Conservation (phyloP, 1,140 invertebrate genomes). For the Lasioglossum baleicum region DNA sequence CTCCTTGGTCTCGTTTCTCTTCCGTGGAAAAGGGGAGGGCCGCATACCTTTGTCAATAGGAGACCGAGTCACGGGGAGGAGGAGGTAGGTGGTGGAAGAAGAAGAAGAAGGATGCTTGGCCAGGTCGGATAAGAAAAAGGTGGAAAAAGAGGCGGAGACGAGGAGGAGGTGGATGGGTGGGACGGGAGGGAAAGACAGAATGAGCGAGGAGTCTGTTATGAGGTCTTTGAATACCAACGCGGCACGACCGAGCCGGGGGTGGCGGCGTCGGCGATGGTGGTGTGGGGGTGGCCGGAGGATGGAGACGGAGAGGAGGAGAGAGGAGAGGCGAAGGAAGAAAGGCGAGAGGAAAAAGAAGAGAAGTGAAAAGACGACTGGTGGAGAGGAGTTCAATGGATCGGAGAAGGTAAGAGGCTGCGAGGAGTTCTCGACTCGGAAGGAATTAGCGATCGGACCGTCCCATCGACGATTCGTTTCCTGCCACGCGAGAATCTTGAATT, state of each 20-base stretch:
- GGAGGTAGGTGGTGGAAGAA: no score
- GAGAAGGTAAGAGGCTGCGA: slow-evolving; percentile 33
- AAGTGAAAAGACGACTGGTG: slow-evolving; percentile 40
- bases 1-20: slow-evolving; percentile 53
- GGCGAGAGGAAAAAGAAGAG: slow-evolving; percentile 57
- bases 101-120: no score
- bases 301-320: not conserved
- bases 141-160: no score
- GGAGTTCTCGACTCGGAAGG: slow-evolving; percentile 56
- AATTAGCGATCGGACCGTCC: slow-evolving; percentile 64
- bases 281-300: not conserved
- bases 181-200: slow-evolving; percentile 53
- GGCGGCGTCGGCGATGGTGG: no score
- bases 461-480: slow-evolving; percentile 59
- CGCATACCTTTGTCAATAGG: slow-evolving; percentile 61
- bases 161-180: no score
- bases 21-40: slow-evolving; percentile 50
- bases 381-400: slow-evolving; percentile 55
- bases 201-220: slow-evolving; percentile 63
- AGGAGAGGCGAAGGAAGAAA: slow-evolving; percentile 39
- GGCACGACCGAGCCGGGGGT: no score
- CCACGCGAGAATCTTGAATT: slow-evolving; percentile 54
- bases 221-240: slow-evolving; percentile 66
- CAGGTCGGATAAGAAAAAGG: not conserved
- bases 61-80: slow-evolving; percentile 34